Conservation (phyloP, 2,113 vertebrate species). For the Pelmatolapia mariae region DNA sequence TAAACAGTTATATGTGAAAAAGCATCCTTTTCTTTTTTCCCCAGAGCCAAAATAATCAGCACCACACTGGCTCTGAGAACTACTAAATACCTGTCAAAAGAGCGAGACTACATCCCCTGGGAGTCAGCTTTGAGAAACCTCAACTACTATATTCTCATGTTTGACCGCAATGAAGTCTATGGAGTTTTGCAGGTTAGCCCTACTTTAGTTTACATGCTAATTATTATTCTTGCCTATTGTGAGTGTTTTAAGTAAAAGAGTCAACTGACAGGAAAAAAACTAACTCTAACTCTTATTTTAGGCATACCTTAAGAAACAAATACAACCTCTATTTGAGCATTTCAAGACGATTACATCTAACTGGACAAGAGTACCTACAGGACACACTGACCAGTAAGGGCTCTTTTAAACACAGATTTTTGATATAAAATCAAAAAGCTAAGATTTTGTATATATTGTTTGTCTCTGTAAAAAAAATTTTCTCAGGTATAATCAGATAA, state of each 20-base stretch:
- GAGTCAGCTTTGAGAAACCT: slow-evolving; percentile 77
- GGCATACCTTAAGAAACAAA: slow-evolving; percentile 79
- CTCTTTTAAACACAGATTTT: neutral
- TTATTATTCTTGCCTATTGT: neutral
- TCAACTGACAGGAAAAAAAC: neutral
- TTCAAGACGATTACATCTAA: slow-evolving; percentile 45
- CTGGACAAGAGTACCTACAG: slow-evolving; percentile 42
- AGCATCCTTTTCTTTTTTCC: neutral
- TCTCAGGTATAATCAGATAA: slow-evolving; percentile 83
- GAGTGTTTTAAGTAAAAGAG: neutral
- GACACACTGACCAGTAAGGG: slow-evolving; percentile 82
- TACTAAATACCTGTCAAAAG: slow-evolving; percentile 76
- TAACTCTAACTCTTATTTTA: slow-evolving; percentile 1
- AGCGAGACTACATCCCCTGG: slow-evolving; percentile 86
- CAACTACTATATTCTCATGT: slow-evolving; percentile 83
- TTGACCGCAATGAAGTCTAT: slow-evolving; percentile 84
- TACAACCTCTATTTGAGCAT: slow-evolving; percentile 74
- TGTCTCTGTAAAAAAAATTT: neutral
- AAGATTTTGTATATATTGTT: neutral
- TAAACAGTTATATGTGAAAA: neutral
- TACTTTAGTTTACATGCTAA: neutral
- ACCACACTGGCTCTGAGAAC: slow-evolving; percentile 79
- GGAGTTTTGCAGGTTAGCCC: slow-evolving; percentile 78
- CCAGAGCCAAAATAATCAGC: slow-evolving; percentile 69
- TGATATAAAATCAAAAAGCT: neutral